Conservation (phyloP, 2,113 vertebrate species). For the Holacanthus passer region DNA sequence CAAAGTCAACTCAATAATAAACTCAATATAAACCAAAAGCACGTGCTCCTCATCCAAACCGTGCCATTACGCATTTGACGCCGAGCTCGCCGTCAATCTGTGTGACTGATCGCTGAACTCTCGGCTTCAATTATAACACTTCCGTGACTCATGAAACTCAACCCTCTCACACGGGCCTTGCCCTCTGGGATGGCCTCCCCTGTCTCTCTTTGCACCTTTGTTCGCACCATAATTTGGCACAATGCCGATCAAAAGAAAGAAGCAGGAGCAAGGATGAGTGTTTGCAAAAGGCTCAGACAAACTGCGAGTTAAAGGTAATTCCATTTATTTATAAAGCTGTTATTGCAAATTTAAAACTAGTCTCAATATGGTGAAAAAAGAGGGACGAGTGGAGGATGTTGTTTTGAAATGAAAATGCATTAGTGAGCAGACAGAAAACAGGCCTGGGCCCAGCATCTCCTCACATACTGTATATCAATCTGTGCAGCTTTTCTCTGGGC, state of each 20-base stretch:
- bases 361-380: background rate
- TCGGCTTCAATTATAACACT: conserved; percentile 74
- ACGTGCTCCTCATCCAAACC: no score
- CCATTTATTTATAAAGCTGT: background rate
- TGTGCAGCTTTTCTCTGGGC: background rate
- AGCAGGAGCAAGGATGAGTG: background rate
- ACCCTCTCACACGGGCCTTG: conserved; percentile 65
- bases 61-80: background rate
- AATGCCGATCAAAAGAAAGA: conserved; percentile 35
- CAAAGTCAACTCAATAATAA: background rate
- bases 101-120: conserved; percentile 81
- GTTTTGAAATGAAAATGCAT: background rate
- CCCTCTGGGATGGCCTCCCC: conserved; percentile 61
- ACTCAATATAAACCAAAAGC: background rate
- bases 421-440: background rate
- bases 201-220: conserved; percentile 9
- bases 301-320: no score
- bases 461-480: background rate
- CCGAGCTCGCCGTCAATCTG: conserved; percentile 63
- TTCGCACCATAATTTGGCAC: conserved; percentile 47
- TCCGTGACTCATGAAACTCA: conserved; percentile 75
- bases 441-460: no score
- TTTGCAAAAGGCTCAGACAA: background rate
- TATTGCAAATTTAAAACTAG: background rate
- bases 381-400: no score